A percentile compares a stretch with the other conserved stretches of the same genome.
These are phyloP conservation scores for Smithornis capensis DNA, from an alignment of 2,113 vertebrate species.

Conservation along the genomic window DNA sequence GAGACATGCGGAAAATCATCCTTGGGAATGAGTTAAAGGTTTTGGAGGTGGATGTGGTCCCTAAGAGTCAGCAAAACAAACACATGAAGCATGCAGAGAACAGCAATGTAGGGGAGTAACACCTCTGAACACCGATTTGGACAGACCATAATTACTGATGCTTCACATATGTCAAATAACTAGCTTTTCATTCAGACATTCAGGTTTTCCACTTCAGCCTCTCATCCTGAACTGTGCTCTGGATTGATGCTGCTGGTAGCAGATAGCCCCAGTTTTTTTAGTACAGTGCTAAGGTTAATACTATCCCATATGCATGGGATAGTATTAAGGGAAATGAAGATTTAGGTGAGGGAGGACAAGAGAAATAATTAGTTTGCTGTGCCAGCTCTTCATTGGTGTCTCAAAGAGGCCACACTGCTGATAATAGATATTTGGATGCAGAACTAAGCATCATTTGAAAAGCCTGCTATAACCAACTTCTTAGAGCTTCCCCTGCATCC, in stretches of 20 bases:
- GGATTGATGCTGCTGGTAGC: not conserved
- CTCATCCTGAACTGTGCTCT: not conserved
- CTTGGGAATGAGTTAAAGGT: not conserved
- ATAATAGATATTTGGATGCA: not conserved
- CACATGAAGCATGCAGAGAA: not conserved
- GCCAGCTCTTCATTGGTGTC: not conserved
- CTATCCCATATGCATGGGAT: not conserved
- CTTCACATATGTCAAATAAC: not conserved
- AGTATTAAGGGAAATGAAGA: not conserved
- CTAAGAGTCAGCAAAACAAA: not conserved
- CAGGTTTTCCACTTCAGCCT: not conserved
- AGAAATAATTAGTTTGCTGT: not conserved
- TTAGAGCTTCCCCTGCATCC: not conserved
- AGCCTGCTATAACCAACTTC: not conserved
- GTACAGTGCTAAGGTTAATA: rapidly evolving
- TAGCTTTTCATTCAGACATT: not conserved
- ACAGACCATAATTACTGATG: not conserved
- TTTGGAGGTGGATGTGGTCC: not conserved
- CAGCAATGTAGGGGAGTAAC: not conserved
- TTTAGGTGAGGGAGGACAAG: not conserved
- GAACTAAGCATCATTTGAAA: not conserved
- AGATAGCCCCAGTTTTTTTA: not conserved
- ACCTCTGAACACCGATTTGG: not conserved
- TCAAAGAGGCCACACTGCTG: not conserved
- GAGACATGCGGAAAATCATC: not conserved